Conservation (phyloP, 2,113 vertebrate genomes). For the Boleophthalmus pectinirostris region DNA sequence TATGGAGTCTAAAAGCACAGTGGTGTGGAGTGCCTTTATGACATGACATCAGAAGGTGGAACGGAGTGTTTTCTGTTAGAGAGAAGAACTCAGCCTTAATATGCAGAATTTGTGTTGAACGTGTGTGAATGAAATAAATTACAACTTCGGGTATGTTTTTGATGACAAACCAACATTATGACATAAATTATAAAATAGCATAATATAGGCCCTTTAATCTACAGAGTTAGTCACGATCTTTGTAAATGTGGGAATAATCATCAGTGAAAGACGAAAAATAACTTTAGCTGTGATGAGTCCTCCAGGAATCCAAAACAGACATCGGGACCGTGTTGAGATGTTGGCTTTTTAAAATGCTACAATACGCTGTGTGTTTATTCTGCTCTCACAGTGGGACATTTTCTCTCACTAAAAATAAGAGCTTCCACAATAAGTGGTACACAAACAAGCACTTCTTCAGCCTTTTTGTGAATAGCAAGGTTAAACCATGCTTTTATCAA, state of each 20-base stretch:
- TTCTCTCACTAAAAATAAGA: conserved; percentile 26
- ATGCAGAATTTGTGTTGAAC: too few species aligned
- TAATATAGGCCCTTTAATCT: conserved; percentile 23
- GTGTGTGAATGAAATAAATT: too few species aligned
- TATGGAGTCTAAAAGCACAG: too few species aligned
- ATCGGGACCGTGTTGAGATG: conserved; percentile 43
- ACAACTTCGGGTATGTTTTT: too few species aligned
- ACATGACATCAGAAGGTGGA: too few species aligned
- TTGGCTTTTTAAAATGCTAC: conserved; percentile 31
- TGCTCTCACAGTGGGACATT: conserved; percentile 31
- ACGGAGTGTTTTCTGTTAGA: too few species aligned
- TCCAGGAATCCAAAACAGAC: conserved; percentile 51
- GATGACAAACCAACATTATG: too few species aligned
- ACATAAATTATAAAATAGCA: too few species aligned
- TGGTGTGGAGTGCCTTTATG: too few species aligned
- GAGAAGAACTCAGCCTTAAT: too few species aligned
- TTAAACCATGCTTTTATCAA: conserved; percentile 11
- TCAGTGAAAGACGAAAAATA: conserved; percentile 34
- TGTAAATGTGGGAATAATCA: conserved; percentile 39
- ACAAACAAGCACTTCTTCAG: not conserved
- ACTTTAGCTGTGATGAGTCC: conserved; percentile 54
- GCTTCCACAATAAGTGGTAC: not conserved
- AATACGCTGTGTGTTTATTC: conserved; percentile 44
- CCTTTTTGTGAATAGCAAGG: not conserved
- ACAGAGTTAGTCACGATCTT: conserved; percentile 11